Evolutionary conservation across 1,140 invertebrate genomes (phyloP).

Genomic region (Tetranychus cinnabarinus): DNA sequence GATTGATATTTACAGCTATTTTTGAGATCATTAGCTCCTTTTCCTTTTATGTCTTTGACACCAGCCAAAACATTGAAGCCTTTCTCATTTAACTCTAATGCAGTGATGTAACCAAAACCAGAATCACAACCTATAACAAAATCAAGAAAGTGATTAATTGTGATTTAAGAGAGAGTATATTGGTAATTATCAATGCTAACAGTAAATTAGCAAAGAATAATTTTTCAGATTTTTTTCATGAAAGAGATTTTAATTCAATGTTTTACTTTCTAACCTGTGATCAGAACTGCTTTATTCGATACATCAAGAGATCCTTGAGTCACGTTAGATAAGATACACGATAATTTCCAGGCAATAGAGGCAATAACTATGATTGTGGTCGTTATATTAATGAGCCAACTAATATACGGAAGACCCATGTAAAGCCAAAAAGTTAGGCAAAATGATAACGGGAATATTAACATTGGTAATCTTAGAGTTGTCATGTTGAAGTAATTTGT

Average conservation of each 20-base stretch:
- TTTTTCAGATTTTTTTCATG: no score
- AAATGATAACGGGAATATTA: background rate
- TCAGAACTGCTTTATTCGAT: background rate
- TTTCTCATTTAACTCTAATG: conserved; percentile 19
- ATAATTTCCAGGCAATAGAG: background rate
- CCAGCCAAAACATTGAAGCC: conserved; percentile 33
- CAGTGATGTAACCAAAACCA: conserved; percentile 22
- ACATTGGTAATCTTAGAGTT: background rate
- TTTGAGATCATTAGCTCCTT: conserved; percentile 19
- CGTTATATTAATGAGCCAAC: background rate
- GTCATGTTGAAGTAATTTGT: background rate
- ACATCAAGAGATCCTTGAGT: background rate
- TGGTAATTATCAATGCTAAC: background rate
- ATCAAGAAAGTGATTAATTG: background rate
- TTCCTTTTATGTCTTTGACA: conserved; percentile 30
- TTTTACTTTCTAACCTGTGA: background rate
- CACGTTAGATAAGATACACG: background rate
- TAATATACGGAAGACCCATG: background rate
- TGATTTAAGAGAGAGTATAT: background rate
- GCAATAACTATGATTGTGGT: background rate
- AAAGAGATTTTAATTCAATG: background rate
- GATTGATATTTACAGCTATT: conserved; percentile 12
- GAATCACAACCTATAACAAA: conserved; percentile 19
- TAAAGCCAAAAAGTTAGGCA: background rate
- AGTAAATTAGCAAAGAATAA: background rate